Base-by-base conservation (phyloP, 2,888 invertebrate species). In the Caenorhabditis japonica region DNA sequence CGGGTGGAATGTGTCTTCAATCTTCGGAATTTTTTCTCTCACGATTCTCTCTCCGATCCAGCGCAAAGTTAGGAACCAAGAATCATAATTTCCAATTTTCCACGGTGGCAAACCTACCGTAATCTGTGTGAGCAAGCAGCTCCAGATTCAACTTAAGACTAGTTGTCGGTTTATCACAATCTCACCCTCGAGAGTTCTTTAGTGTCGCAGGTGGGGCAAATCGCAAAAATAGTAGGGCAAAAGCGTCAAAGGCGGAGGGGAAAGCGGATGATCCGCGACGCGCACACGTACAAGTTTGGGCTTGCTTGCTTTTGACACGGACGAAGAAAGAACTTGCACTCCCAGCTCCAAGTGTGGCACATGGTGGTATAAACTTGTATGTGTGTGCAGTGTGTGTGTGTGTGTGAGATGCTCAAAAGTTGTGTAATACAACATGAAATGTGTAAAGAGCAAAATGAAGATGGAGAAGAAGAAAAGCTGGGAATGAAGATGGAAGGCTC, bases 371-470 rank as follows among this genome's bases (percentile, higher is more conserved):
- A 49, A 66, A 66, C 56, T 66, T 56, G 66, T 64, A 64, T 64
- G n/a, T 64, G 68, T 68, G 68, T 60, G 56, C 34, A 23, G 66
- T 56, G 69, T 36, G 49, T 44, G 47, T 56, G 49, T 17, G 66
- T 56, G 69, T 36, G 49, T 44, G 47, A 61, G 49, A 70, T 61
- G 49, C 70, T 61, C 61, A 38, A 69, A 47, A 64, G 47, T 59
- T 55, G 72, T 72, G 72, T 72, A 72, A 72, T 72, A 72, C 64
- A 72, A 72, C 72, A 72, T 72, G 72, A 72, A 72, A 72, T 72
- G 72, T 72, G 72, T 72, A 72, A 72, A 72, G 74, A 74, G 62
- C 62, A 69, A 61, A 69, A 69, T 66, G 74, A 74, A 73, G 61
- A 66, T 56, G 73, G 60, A 39, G 52, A 61, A 39, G 52, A 61